Percentiles rank a stretch among this genome's conserved stretches.
Evolutionary conservation across 1,140 invertebrate genomes (phyloP).

Genomic region (Callitettix versicolor): DNA sequence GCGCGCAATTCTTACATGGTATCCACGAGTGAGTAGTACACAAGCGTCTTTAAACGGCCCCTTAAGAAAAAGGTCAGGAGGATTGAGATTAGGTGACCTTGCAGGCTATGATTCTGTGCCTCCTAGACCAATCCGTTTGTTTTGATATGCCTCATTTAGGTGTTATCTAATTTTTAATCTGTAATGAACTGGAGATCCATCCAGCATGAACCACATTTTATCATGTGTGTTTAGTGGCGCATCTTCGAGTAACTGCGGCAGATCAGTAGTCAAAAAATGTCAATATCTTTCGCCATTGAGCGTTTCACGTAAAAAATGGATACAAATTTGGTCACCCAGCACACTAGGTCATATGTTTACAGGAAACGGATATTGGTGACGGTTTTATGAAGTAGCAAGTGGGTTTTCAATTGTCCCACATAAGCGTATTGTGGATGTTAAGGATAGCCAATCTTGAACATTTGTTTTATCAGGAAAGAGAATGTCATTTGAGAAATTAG

Average conservation of each 20-base stretch:
- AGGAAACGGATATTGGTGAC: not conserved
- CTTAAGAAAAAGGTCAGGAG: not conserved
- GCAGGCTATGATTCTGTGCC: not conserved
- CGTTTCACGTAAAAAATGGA: not conserved
- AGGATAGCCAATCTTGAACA: not conserved
- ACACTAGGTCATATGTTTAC: not conserved
- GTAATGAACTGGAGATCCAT: not conserved
- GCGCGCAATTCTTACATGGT: not conserved
- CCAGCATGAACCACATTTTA: not conserved
- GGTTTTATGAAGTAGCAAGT: not conserved
- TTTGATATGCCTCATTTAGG: not conserved
- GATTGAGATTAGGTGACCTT: not conserved
- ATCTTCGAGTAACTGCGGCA: not conserved
- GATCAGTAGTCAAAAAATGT: not conserved
- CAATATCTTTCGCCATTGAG: not conserved
- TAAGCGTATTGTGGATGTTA: not conserved
- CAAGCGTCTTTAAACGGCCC: conserved; percentile 1
- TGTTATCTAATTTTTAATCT: not conserved
- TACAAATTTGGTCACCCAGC: not conserved
- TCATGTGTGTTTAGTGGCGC: not conserved
- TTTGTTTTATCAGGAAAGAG: not conserved
- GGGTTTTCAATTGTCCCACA: not conserved
- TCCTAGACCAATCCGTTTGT: not conserved
- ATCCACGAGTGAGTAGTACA: not conserved
- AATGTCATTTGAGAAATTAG: not conserved